Conservation (phyloP, 1,140 invertebrate genomes). For the Battus philenor region DNA sequence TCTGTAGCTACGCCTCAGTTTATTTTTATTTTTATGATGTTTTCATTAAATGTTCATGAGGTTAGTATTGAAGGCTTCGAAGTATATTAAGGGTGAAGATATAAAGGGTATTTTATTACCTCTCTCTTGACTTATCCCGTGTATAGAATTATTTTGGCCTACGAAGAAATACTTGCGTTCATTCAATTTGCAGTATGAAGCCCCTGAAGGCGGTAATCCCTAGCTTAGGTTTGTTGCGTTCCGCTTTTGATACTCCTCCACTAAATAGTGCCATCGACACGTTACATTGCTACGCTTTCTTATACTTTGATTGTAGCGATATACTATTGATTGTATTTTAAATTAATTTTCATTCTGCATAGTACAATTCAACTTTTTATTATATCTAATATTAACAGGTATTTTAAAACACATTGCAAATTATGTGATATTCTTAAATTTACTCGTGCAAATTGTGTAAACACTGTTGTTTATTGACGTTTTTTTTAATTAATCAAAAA, state of each 20-base stretch:
- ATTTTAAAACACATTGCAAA: too few relatives aligned
- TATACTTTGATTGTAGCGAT: conserved; percentile 18
- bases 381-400: too few relatives aligned
- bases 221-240: conserved; percentile 60
- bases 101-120: not conserved
- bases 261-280: conserved; percentile 16
- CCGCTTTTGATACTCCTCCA: conserved; percentile 42
- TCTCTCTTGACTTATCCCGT: conserved; percentile 3
- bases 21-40: conserved; percentile 12
- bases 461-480: too few relatives aligned
- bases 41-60: conserved; percentile 11
- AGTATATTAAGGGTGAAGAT: not conserved
- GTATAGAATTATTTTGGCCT: conserved; percentile 28
- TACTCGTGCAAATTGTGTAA: too few relatives aligned
- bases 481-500: too few relatives aligned
- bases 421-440: too few relatives aligned
- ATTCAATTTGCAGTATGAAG: conserved; percentile 69
- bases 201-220: conserved; percentile 64
- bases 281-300: conserved; percentile 22
- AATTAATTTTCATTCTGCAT: too few relatives aligned
- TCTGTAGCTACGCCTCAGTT: conserved; percentile 4
- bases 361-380: too few relatives aligned
- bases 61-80: conserved; percentile 1
- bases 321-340: too few relatives aligned
- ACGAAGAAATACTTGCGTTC: conserved; percentile 49